Conservation (phyloP, 1,140 invertebrate genomes). For the Danaus melanippus region DNA sequence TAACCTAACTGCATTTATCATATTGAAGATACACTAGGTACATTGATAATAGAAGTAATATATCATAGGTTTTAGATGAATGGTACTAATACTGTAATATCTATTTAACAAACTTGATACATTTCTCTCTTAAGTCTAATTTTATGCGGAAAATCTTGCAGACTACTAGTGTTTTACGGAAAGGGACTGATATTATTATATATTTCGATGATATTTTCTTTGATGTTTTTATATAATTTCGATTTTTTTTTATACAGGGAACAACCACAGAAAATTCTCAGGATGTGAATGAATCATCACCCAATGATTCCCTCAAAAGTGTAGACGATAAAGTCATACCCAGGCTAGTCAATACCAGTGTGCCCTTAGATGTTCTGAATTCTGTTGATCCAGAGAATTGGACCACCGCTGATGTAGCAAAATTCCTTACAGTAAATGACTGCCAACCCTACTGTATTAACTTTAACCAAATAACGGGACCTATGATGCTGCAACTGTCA, state of each 20-base stretch:
- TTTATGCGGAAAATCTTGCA: too few species aligned
- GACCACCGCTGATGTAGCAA: constrained; percentile 87
- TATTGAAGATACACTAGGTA: too few species aligned
- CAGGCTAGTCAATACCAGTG: constrained; percentile 74
- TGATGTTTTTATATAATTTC: constrained; percentile 1
- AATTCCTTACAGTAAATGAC: constrained; percentile 91
- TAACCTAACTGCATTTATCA: too few species aligned
- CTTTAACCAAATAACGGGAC: constrained; percentile 88
- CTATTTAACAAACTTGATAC: too few species aligned
- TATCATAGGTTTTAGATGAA: too few species aligned
- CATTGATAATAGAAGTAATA: too few species aligned
- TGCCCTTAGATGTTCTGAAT: constrained; percentile 50
- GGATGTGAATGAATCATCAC: constrained; percentile 30
- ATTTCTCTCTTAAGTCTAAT: too few species aligned
- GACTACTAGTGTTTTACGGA: too few species aligned
- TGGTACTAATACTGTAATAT: too few species aligned
- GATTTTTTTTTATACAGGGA: constrained; percentile 21
- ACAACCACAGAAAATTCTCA: constrained; percentile 19
- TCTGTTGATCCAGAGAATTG: constrained; percentile 73
- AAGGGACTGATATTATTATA: background rate
- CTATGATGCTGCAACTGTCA: constrained; percentile 82
- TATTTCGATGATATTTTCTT: background rate
- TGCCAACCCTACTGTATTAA: constrained; percentile 90
- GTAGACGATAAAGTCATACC: constrained; percentile 77
- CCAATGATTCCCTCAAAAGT: constrained; percentile 21